A percentile compares a stretch with the other conserved stretches of the same genome.
Conservation (phyloP, 1,140 invertebrate genomes). For the Lerema accius region DNA sequence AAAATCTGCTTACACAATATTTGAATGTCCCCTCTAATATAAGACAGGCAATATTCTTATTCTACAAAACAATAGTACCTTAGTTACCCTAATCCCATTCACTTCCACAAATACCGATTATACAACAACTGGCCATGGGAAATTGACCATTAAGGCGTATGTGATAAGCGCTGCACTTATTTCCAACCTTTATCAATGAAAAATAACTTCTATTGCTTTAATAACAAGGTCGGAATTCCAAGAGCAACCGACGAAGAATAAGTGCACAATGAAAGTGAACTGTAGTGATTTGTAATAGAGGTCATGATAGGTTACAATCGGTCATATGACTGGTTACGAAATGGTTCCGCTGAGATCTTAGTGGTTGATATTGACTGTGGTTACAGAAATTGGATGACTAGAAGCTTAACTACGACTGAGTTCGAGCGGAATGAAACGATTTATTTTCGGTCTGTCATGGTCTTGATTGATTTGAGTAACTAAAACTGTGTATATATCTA, state of each 20-base stretch:
- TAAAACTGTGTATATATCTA: no score
- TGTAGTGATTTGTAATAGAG: conserved; percentile 5
- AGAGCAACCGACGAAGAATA: neutral
- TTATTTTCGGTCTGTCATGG: conserved; percentile 1
- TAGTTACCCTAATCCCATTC: conserved; percentile 22
- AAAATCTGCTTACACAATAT: no score
- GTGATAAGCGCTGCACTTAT: conserved; percentile 12
- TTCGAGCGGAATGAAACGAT: neutral
- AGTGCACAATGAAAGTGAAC: conserved; percentile 7
- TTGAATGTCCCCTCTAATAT: no score
- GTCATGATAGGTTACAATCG: neutral
- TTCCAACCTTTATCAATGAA: neutral
- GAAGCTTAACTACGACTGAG: neutral
- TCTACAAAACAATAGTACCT: conserved; percentile 5
- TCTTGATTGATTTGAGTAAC: no score
- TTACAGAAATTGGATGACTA: neutral
- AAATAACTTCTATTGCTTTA: neutral
- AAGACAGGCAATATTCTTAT: no score
- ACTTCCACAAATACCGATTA: conserved; percentile 11
- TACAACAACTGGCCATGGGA: conserved; percentile 17
- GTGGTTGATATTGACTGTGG: conserved; percentile 26
- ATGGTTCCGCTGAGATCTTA: conserved; percentile 28
- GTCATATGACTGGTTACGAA: conserved; percentile 27
- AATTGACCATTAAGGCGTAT: conserved; percentile 8
- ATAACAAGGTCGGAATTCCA: conserved; percentile 18